Evolutionary conservation across 1,140 invertebrate genomes (phyloP).

Genomic region (Idris sp.): DNA sequence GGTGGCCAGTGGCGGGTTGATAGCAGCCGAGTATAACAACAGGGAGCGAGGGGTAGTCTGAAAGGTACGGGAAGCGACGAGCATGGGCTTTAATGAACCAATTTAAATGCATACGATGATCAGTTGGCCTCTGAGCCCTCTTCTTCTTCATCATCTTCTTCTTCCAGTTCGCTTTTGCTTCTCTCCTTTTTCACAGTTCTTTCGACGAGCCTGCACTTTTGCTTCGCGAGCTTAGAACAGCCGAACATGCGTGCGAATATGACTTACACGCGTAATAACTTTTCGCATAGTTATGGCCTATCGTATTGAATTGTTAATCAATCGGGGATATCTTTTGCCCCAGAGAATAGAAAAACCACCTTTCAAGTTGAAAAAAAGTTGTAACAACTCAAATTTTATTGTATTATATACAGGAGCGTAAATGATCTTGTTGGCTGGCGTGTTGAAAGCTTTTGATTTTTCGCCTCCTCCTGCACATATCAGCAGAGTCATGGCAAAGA

Average conservation of each 20-base stretch:
- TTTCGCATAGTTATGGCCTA: slow-evolving; percentile 22
- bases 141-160: slow-evolving; percentile 72
- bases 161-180: slow-evolving; percentile 48
- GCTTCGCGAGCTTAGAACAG: slow-evolving; percentile 44
- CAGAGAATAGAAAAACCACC: too few relatives aligned
- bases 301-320: too few relatives aligned
- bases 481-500: slow-evolving; percentile 72
- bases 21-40: slow-evolving; percentile 58
- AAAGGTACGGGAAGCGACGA: slow-evolving; percentile 65
- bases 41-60: slow-evolving; percentile 58
- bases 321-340: too few relatives aligned
- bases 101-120: slow-evolving; percentile 80
- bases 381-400: too few relatives aligned
- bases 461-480: too few relatives aligned
- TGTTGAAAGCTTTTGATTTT: too few relatives aligned
- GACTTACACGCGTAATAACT: slow-evolving; percentile 54
- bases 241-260: slow-evolving; percentile 58
- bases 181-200: slow-evolving; percentile 59
- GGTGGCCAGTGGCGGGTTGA: slow-evolving; percentile 68
- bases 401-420: too few relatives aligned
- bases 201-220: slow-evolving; percentile 70
- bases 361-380: too few relatives aligned
- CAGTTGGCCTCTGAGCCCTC: slow-evolving; percentile 77
- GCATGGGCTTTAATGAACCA: slow-evolving; percentile 79
- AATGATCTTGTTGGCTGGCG: too few relatives aligned